Evolutionary conservation across 2,888 invertebrate species (phyloP), one percentile per base, ranked within the genome.

Genomic region (Synergus gifuensis): DNA sequence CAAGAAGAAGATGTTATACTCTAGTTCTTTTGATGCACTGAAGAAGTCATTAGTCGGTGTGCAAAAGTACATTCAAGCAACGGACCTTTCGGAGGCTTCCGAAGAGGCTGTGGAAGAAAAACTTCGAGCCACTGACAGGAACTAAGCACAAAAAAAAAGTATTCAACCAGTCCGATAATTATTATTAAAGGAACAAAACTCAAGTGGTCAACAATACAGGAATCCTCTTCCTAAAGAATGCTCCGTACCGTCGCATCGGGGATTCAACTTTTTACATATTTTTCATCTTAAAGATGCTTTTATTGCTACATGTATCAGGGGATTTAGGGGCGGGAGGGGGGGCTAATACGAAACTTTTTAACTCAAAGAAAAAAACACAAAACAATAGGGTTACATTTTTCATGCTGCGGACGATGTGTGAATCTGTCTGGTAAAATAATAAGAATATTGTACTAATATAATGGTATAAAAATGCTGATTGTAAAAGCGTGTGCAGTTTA

Each of bases 31-130:
- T 92, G 98, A 98, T 93, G 98, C 98, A 91, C 95, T 99, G 93
- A 99, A 98, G 94, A 98, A 98, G 93, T 97, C 98, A 83, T 94
- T 99, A 92, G 98, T 98, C 85, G 98, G 98, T 90, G 97, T 99
- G 88, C 98, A 98, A 94, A 98, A 98, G 94, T 98, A 98, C 94
- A 97, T 98, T 93, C 98, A 98, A 94, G 98, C 98, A 91, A 98
- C 98, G 91, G 98, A 98, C 93, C 95, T 97, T 90, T 96, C 98
- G 87, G 98, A 98, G 94, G 97, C 98, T 86, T 97, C 97, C 86
- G 96, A 97, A 91, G 98, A 98, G 93, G 97, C 97, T 87, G 98
- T 98, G 85, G 98, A 98, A 93, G 98, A 98, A 93, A 98, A 98
- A 93, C 95, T 98, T 89, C 96, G 98, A 94, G 96, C 97, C 93